Evolutionary conservation across 2,888 invertebrate genomes (phyloP), one percentile per base, ranked within the genome.

Genomic region (Volucella zonaria): DNA sequence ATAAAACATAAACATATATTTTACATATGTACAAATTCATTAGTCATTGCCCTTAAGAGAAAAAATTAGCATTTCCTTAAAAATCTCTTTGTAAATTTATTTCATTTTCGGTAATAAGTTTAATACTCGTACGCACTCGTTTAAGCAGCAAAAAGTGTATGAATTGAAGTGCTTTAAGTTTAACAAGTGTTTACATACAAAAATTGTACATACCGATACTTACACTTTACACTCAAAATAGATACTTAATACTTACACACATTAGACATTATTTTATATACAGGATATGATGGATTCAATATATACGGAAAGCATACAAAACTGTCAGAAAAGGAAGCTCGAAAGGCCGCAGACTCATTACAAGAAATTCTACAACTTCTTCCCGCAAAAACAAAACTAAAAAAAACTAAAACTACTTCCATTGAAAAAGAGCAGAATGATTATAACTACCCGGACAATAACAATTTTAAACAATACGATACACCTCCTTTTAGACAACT

Each of bases 301-400:
- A 89, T 90, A 82, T 91, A 91, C 74, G 90, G 90, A 86, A 90
- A 90, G 47, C 91, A 91, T 77, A 87, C 89, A 76, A 90, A 90
- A 87, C 88, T 91, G 40, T 88, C 88, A 61, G 90, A 91, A n/a
- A 89, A 89, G 12, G 91, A 91, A 78, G 89, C 90, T 0, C 89
- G 89, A 12, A 90, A 88, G 64, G 92, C 92, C 2, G 91, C 91
- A 1, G 71, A 87, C 42, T 90, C 91, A 80, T 87, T 91, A 45
- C 92, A 92, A 68, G 91, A 91, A 86, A 91, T 91, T 31, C 89
- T 91, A 38, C 89, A 87, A 49, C 75, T 91, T 81, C 58, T 91
- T 85, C 91, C 91, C 43, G 42, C 23, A 56, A 83, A 85, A 64
- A 77, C 74, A 14, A 87, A 86, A 85, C 74, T 45, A 74, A 73